Evolutionary conservation across 2,113 vertebrate species (phyloP), one percentile per base, ranked within the genome.

Genomic region (Osmerus eperlanus): DNA sequence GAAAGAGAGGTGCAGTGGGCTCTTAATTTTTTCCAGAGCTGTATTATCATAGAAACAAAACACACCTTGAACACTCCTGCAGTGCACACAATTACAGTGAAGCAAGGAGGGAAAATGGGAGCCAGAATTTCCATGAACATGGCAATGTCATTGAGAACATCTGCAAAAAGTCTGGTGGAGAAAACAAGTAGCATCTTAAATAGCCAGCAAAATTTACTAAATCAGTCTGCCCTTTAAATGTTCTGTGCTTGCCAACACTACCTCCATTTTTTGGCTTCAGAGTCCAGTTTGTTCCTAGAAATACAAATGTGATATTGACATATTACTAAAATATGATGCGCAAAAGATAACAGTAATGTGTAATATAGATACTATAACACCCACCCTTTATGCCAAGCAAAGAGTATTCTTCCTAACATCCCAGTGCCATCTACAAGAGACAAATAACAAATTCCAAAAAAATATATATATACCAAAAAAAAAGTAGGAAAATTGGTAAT

Each of bases 251-350:
- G 36, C 0, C 1, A 6, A 7, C 6, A 56, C 23, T 68, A 96
- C 94, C 95, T 95, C 95, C 95, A 96, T 36, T 94, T 94, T 81
- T 96, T 97, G 18, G 95, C 94, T 56, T 96, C 95, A 1, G 95
- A 96, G 86, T 97, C 95, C 72, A 97, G 82, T 78, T 92, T 94
- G 86, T 79, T 95, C 88, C 95, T 97, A 79, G 23, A 81, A 77
- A 72, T 18, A 60, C 23, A 77, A n/a, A 77, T 0, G 59, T 13
- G 5, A 36, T 13, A 41, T 61, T 23, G 16, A 60, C 15, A 3
- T 47, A 2, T 47, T 47, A 47, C 41, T 41, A 18, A 3, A 15
- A 47, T 18, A 69, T 2, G 4, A 72, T 8, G 14, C 29, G 15
- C 21, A 66, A 36, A 59, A 21, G 28, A 23, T 3, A 8, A 52